A percentile compares a stretch with the other conserved stretches of the same genome.
Evolutionary conservation across 53 echinoderm and acorn worm genomes (phyloP).

Genomic region (Paracentrotus lividus): DNA sequence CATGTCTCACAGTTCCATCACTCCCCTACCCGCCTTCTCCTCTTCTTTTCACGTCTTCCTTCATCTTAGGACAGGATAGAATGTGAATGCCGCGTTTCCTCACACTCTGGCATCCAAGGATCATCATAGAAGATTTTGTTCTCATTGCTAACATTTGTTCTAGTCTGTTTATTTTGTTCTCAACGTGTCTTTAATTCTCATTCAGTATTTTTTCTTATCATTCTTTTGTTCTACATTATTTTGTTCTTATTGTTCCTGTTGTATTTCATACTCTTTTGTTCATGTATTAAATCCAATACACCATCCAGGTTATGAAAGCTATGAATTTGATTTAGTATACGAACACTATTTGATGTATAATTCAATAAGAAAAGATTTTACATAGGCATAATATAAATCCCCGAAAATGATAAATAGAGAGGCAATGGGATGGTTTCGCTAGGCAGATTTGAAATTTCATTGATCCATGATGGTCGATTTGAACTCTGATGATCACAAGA

Average conservation of each 20-base stretch:
- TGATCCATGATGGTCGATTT: not conserved
- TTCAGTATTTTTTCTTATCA: too few relatives aligned
- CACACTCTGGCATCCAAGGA: not conserved
- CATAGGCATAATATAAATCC: not conserved
- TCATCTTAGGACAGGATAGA: conserved; percentile 38
- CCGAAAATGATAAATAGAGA: not conserved
- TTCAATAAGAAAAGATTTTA: too few relatives aligned
- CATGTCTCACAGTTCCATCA: not conserved
- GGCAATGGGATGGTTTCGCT: not conserved
- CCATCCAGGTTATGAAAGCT: not conserved
- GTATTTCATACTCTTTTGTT: too few relatives aligned
- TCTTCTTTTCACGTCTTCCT: conserved; percentile 56
- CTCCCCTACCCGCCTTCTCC: conserved; percentile 2
- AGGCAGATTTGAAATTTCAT: too few relatives aligned
- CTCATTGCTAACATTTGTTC: too few relatives aligned
- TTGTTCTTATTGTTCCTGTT: too few relatives aligned
- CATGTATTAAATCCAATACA: not conserved
- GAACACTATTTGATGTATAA: too few relatives aligned
- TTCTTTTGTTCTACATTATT: too few relatives aligned
- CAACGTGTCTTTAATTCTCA: too few relatives aligned
- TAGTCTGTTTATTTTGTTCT: too few relatives aligned
- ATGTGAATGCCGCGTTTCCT: not conserved
- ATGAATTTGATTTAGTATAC: not conserved
- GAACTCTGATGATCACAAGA: not conserved
- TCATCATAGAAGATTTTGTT: not conserved